Evolutionary conservation across 30 jellyfish, hydroid and myxozoan genomes (phyloP).

Genomic region (Mastigias papua): DNA sequence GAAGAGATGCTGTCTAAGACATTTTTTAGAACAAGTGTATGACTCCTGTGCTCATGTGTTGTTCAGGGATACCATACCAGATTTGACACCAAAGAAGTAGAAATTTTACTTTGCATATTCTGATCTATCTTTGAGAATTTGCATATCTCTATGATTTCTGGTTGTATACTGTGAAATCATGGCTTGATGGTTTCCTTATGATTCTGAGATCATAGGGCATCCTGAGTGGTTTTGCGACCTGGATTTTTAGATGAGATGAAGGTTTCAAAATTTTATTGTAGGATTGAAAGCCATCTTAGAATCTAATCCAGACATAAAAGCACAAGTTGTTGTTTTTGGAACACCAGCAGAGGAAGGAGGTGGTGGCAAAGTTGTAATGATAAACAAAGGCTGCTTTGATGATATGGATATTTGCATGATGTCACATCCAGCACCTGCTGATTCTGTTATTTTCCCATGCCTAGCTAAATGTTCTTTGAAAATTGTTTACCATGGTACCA

Average conservation of each 20-base stretch:
- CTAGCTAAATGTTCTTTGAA: conserved; percentile 37
- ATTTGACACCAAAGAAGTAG: too few species aligned
- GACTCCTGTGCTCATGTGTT: too few species aligned
- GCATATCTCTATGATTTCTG: too few species aligned
- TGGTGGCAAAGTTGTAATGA: conserved; percentile 94
- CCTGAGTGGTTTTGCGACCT: not conserved
- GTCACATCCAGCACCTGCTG: conserved; percentile 92
- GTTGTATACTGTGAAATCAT: too few species aligned
- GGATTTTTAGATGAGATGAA: not conserved
- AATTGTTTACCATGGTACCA: conserved; percentile 82
- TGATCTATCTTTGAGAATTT: too few species aligned
- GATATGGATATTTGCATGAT: conserved; percentile 97
- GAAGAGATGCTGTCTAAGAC: too few species aligned
- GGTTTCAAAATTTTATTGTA: not conserved
- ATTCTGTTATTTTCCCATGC: conserved; percentile 64
- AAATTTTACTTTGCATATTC: too few species aligned
- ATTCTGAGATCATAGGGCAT: too few species aligned
- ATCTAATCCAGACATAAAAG: conserved; percentile 66
- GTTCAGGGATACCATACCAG: too few species aligned
- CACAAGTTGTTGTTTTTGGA: conserved; percentile 90
- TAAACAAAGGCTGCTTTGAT: conserved; percentile 83
- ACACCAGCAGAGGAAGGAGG: conserved; percentile 99
- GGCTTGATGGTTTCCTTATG: too few species aligned
- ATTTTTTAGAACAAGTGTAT: too few species aligned
- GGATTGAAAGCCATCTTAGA: conserved; percentile 85